These are phyloP conservation scores for Ondatra zibethicus DNA, from an alignment of 2,113 vertebrate species.

Conservation along the genomic window DNA sequence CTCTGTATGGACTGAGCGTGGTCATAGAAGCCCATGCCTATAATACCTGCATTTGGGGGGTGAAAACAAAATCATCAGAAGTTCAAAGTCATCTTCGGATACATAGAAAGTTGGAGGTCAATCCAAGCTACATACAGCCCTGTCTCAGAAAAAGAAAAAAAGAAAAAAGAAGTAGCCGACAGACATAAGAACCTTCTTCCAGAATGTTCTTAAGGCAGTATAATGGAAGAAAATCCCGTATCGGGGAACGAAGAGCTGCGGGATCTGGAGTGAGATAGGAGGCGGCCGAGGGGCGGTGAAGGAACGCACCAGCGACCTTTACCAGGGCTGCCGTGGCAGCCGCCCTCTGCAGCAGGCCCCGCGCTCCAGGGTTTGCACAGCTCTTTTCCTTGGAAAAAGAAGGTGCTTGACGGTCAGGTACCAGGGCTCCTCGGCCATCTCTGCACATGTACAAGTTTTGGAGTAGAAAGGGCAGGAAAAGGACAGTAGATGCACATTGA, in stretches of 20 bases:
- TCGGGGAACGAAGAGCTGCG: neutral
- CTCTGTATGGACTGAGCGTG: neutral
- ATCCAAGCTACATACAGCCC: neutral
- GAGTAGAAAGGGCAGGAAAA: slow-evolving; percentile 9
- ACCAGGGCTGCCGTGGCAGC: slow-evolving; percentile 72
- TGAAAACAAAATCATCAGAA: neutral
- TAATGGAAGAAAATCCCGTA: slow-evolving; percentile 72
- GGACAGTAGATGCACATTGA: neutral
- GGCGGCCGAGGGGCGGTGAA: slow-evolving; percentile 61
- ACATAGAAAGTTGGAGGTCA: neutral
- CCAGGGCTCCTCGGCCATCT: slow-evolving; percentile 52
- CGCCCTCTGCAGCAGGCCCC: slow-evolving; percentile 72
- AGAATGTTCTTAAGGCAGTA: slow-evolving; percentile 42
- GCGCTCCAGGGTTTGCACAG: slow-evolving; percentile 67
- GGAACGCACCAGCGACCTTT: slow-evolving; percentile 79
- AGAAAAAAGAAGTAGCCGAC: neutral
- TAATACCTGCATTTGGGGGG: neutral
- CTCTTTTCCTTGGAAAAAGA: slow-evolving; percentile 77
- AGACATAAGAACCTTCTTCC: slow-evolving; percentile 27
- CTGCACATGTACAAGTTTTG: neutral
- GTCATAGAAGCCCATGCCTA: neutral
- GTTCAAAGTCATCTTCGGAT: too few relatives aligned
- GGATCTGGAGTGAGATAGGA: slow-evolving; percentile 56
- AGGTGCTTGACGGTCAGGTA: slow-evolving; percentile 63
- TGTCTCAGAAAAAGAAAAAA: neutral